These are phyloP conservation scores for Lordiphosa clarofinis DNA, from an alignment of 1,140 invertebrate genomes.

Conservation along the genomic window DNA sequence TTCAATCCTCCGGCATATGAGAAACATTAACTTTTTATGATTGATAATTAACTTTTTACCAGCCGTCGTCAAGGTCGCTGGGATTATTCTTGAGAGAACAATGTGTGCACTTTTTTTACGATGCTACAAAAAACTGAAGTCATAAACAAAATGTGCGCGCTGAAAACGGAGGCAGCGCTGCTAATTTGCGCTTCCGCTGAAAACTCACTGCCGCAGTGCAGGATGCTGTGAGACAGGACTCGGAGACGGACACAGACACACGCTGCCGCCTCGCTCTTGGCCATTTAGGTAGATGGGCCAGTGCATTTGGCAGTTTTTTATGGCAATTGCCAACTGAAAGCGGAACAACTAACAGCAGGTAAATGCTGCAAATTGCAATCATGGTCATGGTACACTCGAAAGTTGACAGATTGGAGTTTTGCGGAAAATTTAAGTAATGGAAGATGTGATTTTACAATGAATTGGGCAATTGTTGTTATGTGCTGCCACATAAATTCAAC, in stretches of 20 bases:
- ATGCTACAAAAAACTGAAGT: conserved; percentile 55
- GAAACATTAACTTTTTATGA: conserved; percentile 42
- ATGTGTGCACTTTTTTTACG: conserved; percentile 47
- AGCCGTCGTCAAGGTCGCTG: conserved; percentile 46
- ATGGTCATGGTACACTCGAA: neutral
- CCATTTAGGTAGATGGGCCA: conserved; percentile 66
- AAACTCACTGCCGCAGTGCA: conserved; percentile 46
- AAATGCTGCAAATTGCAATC: conserved; percentile 43
- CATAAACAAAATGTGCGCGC: conserved; percentile 58
- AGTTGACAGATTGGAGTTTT: conserved; percentile 17
- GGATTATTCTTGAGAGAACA: conserved; percentile 8
- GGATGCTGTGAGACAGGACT: conserved; percentile 50
- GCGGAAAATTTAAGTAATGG: neutral
- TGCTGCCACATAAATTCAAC: no score
- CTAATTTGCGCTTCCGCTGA: conserved; percentile 73
- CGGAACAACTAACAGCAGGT: conserved; percentile 44
- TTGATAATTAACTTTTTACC: conserved; percentile 63
- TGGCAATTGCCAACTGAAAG: conserved; percentile 39
- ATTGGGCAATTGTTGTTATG: no score
- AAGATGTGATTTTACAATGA: neutral
- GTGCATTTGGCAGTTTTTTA: conserved; percentile 73
- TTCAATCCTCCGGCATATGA: conserved; percentile 46
- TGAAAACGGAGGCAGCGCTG: conserved; percentile 41
- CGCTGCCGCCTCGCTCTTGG: conserved; percentile 13
- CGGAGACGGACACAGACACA: conserved; percentile 27